A percentile compares a stretch with the other conserved stretches of the same genome.
Evolutionary conservation across 2,113 vertebrate species (phyloP).

Genomic region (Chloropsis hardwickii): DNA sequence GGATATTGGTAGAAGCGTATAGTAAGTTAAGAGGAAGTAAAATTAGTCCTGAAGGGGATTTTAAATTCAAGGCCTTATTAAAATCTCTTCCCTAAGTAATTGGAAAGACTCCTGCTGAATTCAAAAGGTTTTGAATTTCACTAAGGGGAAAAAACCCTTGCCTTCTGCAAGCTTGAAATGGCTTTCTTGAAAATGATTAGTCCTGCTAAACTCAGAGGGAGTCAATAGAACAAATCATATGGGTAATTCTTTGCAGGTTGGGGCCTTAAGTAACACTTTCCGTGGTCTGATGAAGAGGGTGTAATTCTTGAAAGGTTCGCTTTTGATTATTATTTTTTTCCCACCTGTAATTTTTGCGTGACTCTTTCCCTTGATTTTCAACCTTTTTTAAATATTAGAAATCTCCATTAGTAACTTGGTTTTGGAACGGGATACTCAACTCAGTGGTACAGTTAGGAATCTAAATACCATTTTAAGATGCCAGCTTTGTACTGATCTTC

Average conservation of each 20-base stretch:
- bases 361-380: constrained; percentile 45
- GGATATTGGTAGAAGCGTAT: not conserved
- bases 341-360: constrained; percentile 48
- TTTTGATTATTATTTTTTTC: constrained; percentile 49
- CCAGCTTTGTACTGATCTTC: not conserved
- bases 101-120: not conserved
- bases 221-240: constrained; percentile 65
- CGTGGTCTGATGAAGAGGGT: constrained; percentile 62
- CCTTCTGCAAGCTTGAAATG: not conserved
- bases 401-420: not conserved
- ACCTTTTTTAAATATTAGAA: not conserved
- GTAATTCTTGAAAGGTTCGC: constrained; percentile 60
- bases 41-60: not conserved
- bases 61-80: not conserved
- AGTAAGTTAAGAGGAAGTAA: not conserved
- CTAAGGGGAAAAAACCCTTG: not conserved
- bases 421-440: not conserved
- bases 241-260: constrained; percentile 66
- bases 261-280: constrained; percentile 64
- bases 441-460: not conserved
- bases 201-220: constrained; percentile 32
- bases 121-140: not conserved
- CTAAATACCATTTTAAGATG: not conserved
- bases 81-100: not conserved
- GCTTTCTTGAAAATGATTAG: constrained; percentile 23